phyloP scores from a whole-genome alignment of 2,797 vertebrate genomes.

The Lophura swinhoii region DNA sequence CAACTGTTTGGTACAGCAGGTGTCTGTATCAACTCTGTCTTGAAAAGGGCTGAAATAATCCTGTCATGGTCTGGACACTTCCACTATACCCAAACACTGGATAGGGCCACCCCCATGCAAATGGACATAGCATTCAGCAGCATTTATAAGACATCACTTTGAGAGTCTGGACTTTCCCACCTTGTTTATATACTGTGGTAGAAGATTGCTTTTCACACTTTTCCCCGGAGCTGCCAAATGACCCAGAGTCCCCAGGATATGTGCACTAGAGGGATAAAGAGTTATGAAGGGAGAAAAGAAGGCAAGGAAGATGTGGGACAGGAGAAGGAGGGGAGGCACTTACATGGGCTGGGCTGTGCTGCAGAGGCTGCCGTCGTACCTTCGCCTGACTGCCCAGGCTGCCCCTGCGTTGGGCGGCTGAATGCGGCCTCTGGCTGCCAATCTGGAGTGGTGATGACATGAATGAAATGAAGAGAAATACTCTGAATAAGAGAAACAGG shows the following conservation, averaged over 20 bases:
- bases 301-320: not conserved
- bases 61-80: not conserved
- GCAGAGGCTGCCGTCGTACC: conserved; percentile 78
- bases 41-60: not conserved
- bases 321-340: conserved; percentile 65
- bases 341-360: conserved; percentile 75
- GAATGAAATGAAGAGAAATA: conserved; percentile 93
- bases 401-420: conserved; percentile 62
- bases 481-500: conserved; percentile 91
- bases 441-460: conserved; percentile 78
- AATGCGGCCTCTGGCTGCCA: conserved; percentile 29
- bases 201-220: not conserved
- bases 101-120: not conserved
- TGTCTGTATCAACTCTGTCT: not conserved
- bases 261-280: not conserved
- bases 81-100: not conserved
- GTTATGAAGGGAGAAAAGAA: not conserved
- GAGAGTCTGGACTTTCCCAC: not conserved
- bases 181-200: not conserved
- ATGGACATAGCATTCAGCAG: not conserved
- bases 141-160: not conserved
- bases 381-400: conserved; percentile 85
- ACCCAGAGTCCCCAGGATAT: not conserved
- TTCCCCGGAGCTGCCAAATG: not conserved
- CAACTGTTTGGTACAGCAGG: not conserved